These are phyloP conservation scores for Lagopus leucura DNA, from an alignment of 2,113 vertebrate species.

Conservation along the genomic window DNA sequence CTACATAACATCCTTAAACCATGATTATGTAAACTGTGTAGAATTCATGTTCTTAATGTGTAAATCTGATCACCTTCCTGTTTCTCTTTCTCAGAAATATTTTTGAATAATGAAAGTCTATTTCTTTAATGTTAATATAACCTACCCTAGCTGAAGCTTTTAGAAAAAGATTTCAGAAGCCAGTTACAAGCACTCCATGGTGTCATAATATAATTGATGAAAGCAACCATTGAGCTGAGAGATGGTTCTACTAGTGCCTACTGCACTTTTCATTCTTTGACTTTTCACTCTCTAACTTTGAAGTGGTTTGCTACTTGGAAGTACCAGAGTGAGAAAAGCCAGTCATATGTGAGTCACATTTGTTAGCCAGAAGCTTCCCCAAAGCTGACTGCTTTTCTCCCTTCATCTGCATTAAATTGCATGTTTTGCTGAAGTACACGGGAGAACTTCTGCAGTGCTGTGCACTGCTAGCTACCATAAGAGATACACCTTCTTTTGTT, in stretches of 20 bases:
- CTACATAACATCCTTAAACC: background rate
- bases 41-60: background rate
- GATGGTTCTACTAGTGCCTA: background rate
- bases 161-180: background rate
- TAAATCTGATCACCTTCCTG: background rate
- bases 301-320: background rate
- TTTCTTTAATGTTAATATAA: background rate
- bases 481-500: background rate
- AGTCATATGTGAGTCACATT: background rate
- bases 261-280: background rate
- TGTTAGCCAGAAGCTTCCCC: background rate
- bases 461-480: background rate
- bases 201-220: background rate
- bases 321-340: background rate
- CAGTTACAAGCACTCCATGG: background rate
- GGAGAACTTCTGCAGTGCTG: background rate
- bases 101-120: background rate
- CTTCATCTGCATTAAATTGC: background rate
- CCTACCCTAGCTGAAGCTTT: background rate
- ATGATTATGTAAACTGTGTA: background rate
- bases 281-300: background rate
- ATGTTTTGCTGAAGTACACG: background rate
- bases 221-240: background rate
- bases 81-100: accelerated
- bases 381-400: background rate